phyloP scores from a whole-genome alignment of 2,888 invertebrate species.

The Hoplodrina ambigua region DNA sequence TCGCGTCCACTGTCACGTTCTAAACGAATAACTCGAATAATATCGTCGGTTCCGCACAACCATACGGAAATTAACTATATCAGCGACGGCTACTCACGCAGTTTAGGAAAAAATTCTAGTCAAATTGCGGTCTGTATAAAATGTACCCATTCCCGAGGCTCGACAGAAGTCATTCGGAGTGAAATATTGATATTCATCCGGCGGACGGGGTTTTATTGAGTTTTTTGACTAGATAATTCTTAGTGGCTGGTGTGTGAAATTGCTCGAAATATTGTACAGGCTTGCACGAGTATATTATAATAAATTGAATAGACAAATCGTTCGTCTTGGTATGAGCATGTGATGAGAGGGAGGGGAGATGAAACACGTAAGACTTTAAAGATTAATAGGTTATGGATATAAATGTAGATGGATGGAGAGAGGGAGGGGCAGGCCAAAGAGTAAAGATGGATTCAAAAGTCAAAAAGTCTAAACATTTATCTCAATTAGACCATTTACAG shows the following conservation, averaged over 20 bases:
- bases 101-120: conserved; percentile 36
- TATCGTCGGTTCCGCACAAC: conserved; percentile 11
- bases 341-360: too few relatives aligned
- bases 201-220: conserved; percentile 36
- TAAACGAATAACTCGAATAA: conserved; percentile 11
- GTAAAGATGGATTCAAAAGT: too few relatives aligned
- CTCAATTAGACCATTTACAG: too few relatives aligned
- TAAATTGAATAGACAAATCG: too few relatives aligned
- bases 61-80: conserved; percentile 7
- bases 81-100: conserved; percentile 2
- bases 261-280: conserved; percentile 1
- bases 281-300: background rate
- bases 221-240: conserved; percentile 37
- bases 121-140: conserved; percentile 11
- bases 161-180: conserved; percentile 41
- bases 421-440: too few relatives aligned
- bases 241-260: conserved; percentile 25
- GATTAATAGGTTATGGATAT: too few relatives aligned
- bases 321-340: too few relatives aligned
- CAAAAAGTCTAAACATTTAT: too few relatives aligned
- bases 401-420: too few relatives aligned
- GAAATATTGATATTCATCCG: conserved; percentile 51
- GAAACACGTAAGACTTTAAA: too few relatives aligned
- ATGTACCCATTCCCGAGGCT: conserved; percentile 5
- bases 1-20: background rate